Evolutionary conservation across 2,113 vertebrate species (phyloP).

Genomic region (Cynopterus brachyotis): DNA sequence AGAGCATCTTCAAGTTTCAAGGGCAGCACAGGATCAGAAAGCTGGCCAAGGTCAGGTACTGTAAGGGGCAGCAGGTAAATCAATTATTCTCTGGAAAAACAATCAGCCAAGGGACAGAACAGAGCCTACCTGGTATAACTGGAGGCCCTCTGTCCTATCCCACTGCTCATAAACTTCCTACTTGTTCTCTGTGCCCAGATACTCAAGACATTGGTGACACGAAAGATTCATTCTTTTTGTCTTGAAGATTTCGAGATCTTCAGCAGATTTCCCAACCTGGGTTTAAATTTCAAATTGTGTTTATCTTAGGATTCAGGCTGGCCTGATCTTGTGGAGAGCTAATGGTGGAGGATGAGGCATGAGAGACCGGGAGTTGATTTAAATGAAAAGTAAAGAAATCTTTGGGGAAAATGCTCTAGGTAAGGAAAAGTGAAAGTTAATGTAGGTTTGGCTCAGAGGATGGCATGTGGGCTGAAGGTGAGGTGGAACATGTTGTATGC

Average conservation of each 20-base stretch:
- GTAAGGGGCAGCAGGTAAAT: neutral
- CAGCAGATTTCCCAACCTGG: neutral
- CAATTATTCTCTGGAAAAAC: neutral
- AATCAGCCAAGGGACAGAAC: neutral
- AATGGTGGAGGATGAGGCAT: neutral
- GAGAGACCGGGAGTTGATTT: neutral
- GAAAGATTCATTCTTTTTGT: neutral
- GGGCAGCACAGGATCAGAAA: neutral
- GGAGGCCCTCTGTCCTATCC: neutral
- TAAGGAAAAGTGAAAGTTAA: neutral
- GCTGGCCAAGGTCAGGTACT: neutral
- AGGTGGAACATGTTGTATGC: neutral
- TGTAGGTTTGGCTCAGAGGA: neutral
- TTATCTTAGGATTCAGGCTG: neutral
- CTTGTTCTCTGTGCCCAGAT: neutral
- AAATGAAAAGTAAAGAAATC: neutral
- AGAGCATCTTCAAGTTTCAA: neutral
- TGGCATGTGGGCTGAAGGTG: neutral
- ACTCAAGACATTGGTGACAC: neutral
- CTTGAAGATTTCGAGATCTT: neutral
- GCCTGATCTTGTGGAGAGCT: neutral
- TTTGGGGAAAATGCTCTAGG: neutral
- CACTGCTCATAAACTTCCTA: neutral
- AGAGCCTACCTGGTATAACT: neutral
- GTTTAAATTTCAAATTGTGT: neutral